Base-by-base conservation (phyloP, 2,113 vertebrate species). In the Cephalopterus ornatus region DNA sequence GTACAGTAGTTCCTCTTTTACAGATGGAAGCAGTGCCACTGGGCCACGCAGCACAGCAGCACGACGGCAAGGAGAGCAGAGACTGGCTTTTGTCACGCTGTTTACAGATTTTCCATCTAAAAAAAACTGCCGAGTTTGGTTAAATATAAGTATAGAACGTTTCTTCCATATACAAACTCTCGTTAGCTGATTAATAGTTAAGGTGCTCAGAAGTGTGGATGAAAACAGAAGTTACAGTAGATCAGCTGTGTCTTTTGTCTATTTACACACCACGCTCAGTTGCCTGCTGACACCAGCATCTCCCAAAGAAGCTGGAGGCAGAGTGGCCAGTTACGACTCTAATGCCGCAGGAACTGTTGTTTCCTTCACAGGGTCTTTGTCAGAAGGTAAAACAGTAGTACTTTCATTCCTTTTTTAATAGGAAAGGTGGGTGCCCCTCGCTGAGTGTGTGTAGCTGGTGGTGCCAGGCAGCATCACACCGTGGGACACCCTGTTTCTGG, bases 121-220 rank as follows among this genome's bases (percentile, higher is more conserved):
- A 97, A 59, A 97, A 96, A 95, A 62, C 55, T 33, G 58, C 89
- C 47, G 17, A 74, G 46, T 62, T 63, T 71, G 96, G 81, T 97
- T 94, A 97, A 97, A 96, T 96, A 65, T 3, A 95, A 89, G 75
- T 93, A 89, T 49, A 96, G 92, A 96, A 92, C 23, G 2, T 88
- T 92, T 93, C 93, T 93, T 81, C 86, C 67, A 11, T 32, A 24
- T 87, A 97, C 88, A 97, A 97, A 95, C 89, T 72, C 85, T 85
- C 32, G 71, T 95, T 92, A 91, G 96, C 62, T 6, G 90, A 95
- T 85, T 77, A 70, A 52, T 89, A 18, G 42, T 68, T 98, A 98
- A 98, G 97, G 97, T 98, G 97, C 97, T 90, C 85, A 12, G 76
- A 94, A 89, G 82, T 88, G 95, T 90, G 87, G 89, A 32, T 85